Evolutionary conservation across 2,113 vertebrate species (phyloP), one percentile per base, ranked within the genome.

Genomic region (Nipponia nippon): DNA sequence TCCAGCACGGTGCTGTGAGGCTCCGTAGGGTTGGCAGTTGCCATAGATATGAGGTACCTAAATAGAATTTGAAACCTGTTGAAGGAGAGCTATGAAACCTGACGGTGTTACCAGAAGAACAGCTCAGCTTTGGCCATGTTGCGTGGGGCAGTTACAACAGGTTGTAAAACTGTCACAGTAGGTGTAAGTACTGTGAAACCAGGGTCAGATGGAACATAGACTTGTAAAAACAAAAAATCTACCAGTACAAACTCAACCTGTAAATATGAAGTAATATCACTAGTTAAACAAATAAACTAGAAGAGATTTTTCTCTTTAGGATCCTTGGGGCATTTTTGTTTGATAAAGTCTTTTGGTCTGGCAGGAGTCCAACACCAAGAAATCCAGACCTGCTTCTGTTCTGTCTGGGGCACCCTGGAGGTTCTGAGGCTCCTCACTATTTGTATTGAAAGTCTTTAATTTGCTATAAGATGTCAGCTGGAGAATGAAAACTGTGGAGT

Each of bases 41-140:
- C 95, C 87, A 96, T 95, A 92, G 94, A 95, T 92, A 96, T 95
- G 83, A 79, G 55, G 66, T 26, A 87, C 80, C 89, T 95, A 97
- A 95, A 95, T 92, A 96, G 92, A 97, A 95, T 23, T 83, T 77
- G 66, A 83, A 69, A 95, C 91, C 70, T 91, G 81, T 85, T 70
- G 96, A 83, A 95, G 87, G 70, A 91, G 78, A 66, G 75, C 66
- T 79, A 11, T 56, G 92, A 95, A 90, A 81, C 75, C 90, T 81
- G 93, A 38, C 1, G 29, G 88, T 40, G 61, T 56, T 83, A 91
- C 94, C 87, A 91, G 87, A 95, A 95, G 94, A 94, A 52, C 93
- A 95, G 73, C 82, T 82, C 9, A 9, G 44, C 80, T 91, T 82
- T 82, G 93, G 46, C 71, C 0, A 1, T 32, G 66, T 34, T 92